Evolutionary conservation across 2,113 vertebrate genomes (phyloP).

Genomic region (Caranx ignobilis): DNA sequence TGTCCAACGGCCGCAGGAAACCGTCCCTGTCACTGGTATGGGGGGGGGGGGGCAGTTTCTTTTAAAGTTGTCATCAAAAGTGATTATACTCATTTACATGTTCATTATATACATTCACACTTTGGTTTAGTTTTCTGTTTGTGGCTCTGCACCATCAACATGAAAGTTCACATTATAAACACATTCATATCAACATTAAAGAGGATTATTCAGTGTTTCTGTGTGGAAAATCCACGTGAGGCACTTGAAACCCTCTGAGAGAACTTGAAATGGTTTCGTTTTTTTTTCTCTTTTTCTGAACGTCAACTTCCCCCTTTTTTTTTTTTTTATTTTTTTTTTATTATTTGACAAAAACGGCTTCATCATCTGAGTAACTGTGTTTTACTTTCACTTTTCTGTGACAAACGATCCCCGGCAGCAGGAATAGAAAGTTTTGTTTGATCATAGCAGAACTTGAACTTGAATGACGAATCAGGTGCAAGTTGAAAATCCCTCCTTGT

Average conservation of each 20-base stretch:
- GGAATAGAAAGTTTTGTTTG: neutral
- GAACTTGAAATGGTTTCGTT: too few species aligned
- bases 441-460: too few species aligned
- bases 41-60: too few species aligned
- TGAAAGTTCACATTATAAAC: too few species aligned
- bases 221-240: too few species aligned
- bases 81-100: neutral
- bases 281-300: too few species aligned
- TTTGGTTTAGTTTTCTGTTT: neutral
- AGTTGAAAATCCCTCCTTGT: neutral
- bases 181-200: too few species aligned
- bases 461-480: neutral
- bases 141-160: too few species aligned
- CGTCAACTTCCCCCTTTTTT: neutral
- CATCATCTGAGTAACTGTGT: neutral
- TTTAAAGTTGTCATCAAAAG: constrained; percentile 9
- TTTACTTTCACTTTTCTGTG: neutral
- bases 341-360: neutral
- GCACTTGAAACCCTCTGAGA: too few species aligned
- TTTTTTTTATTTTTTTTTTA: neutral
- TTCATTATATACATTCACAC: neutral
- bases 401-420: neutral
- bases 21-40: constrained; percentile 7
- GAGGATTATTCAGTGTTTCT: too few species aligned
- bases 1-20: constrained; percentile 66